These are phyloP conservation scores for Dendrophyllia cribrosa DNA, from an alignment of 64 coral and sea anemone species.

Conservation along the genomic window DNA sequence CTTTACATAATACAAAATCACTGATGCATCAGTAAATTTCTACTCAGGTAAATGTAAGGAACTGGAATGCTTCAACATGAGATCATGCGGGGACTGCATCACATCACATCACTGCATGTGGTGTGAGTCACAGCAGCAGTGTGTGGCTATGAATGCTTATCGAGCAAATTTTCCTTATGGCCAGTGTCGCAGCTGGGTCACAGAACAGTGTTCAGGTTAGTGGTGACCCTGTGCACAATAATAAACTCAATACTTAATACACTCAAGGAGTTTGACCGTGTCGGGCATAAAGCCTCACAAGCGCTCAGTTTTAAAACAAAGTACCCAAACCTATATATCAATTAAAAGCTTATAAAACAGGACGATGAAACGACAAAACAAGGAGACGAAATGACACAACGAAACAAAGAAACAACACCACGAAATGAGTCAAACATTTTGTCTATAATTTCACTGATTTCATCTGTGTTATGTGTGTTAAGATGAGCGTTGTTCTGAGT, in stretches of 20 bases:
- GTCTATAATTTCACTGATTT: no score
- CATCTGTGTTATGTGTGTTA: background rate
- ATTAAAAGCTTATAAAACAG: no score
- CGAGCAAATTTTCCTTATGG: slow-evolving; percentile 89
- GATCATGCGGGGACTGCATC: slow-evolving; percentile 23
- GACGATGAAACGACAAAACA: no score
- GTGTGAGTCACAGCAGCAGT: slow-evolving; percentile 90
- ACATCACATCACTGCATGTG: slow-evolving; percentile 66
- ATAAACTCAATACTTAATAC: no score
- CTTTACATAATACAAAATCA: no score
- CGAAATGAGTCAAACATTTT: no score
- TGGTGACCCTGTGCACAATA: background rate
- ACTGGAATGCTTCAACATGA: slow-evolving; percentile 4
- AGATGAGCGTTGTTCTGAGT: slow-evolving; percentile 73
- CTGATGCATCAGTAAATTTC: background rate
- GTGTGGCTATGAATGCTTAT: slow-evolving; percentile 74
- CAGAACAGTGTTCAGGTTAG: slow-evolving; percentile 65
- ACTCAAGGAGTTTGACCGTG: no score
- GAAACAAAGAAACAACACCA: no score
- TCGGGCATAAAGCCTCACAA: no score
- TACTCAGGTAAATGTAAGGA: background rate
- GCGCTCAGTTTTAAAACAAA: no score
- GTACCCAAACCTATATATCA: no score
- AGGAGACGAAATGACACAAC: no score
- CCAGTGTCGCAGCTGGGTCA: slow-evolving; percentile 86